A percentile compares a stretch with the other conserved stretches of the same genome.
phyloP scores from a whole-genome alignment of 2,888 invertebrate species.

The Phorcus lineatus region DNA sequence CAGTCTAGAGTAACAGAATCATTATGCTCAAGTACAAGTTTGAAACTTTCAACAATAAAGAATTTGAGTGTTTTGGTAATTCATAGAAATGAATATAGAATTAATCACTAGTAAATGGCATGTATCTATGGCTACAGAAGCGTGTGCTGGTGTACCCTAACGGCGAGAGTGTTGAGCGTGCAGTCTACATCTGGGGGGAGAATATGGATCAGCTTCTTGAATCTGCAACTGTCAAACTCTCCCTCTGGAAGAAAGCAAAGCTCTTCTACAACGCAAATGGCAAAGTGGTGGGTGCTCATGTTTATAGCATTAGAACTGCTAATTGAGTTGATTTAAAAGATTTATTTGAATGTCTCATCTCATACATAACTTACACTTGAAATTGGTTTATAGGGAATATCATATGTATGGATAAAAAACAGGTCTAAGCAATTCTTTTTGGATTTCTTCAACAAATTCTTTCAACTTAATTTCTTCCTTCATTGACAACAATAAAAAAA shows the following conservation, averaged over 20 bases:
- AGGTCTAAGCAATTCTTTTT: neutral
- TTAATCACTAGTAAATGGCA: too few relatives aligned
- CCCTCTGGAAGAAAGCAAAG: constrained; percentile 67
- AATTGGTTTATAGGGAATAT: neutral
- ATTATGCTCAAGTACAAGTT: too few relatives aligned
- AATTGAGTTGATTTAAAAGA: neutral
- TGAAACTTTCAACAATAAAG: too few relatives aligned
- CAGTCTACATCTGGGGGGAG: constrained; percentile 73
- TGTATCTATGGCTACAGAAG: constrained; percentile 57
- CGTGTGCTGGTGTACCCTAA: constrained; percentile 72
- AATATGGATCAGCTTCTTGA: constrained; percentile 68
- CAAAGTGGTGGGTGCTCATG: constrained; percentile 56
- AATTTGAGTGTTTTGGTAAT: too few relatives aligned
- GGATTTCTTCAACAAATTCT: too few relatives aligned
- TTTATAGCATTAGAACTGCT: neutral
- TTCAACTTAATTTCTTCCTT: too few relatives aligned
- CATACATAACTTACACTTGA: neutral
- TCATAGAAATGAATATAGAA: too few relatives aligned
- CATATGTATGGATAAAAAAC: neutral
- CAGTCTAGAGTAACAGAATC: too few relatives aligned
- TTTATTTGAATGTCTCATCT: too few relatives aligned
- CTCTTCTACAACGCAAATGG: constrained; percentile 69
- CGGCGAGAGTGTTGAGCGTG: constrained; percentile 70
- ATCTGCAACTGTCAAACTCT: constrained; percentile 67
- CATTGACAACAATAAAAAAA: too few relatives aligned